Evolutionary conservation across 2,888 invertebrate species (phyloP), one percentile per base, ranked within the genome.

Genomic region (Diplolepis rosae): DNA sequence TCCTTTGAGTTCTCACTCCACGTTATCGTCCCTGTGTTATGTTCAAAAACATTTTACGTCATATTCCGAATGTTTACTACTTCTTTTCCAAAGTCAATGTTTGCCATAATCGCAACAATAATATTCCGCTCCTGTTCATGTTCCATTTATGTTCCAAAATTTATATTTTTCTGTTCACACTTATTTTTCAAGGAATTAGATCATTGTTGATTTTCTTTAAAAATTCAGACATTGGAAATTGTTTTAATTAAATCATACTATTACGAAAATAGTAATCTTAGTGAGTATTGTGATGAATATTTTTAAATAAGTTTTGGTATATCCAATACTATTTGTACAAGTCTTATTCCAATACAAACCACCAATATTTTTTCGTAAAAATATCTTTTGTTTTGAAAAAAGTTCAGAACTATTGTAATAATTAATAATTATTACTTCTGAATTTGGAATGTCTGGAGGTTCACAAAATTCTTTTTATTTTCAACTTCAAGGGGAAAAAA

Each of bases 11-110:
- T 71, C 22, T 65, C 27, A 48, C 35, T 68, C 22, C 32, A 69
- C 54, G 35, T 66, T 70, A 66, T 61, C 69, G 73, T 56, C 65
- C 70, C 61, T 24, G 28, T 39, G 39, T 61, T 24, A 9, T 61
- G 56, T 56, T 18, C 18, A 18, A 4, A 56, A n/a, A 32, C 24
- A 39, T 48, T 48, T 48, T 18, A 61, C n/a, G n/a, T 4, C 1
- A n/a, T 39, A 13, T 61, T 39, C 6, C 24, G n/a, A 35, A 61
- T 35, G 13, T 35, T 22, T 18, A 32, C 15, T 15, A 48, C 18
- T 11, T 56, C 32, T 11, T 56, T 15, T 48, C 22, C 48, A 48
- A 48, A 11, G 22, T 48, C 48, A 48, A 48, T 48, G 22, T 48
- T 48, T 48, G 48, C 48, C 1, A 22, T 48, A 48, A 48, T 48